These are phyloP conservation scores for Caenorhabditis macrosperma DNA, from an alignment of 2,888 invertebrate species.

Conservation along the genomic window DNA sequence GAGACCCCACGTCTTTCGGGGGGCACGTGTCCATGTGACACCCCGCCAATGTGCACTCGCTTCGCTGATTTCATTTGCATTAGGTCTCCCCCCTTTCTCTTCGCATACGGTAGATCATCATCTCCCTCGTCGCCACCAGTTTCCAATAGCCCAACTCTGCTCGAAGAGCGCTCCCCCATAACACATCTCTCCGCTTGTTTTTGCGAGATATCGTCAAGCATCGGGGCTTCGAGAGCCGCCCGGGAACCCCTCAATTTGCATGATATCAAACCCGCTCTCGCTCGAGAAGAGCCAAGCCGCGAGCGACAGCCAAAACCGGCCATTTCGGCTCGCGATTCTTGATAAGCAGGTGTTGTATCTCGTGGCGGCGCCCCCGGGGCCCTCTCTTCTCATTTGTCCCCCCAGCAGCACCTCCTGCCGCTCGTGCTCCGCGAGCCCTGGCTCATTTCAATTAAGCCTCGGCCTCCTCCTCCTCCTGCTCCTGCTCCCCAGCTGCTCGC, in stretches of 20 bases:
- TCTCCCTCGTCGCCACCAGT: not conserved
- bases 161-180: not conserved
- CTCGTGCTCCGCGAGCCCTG: too few species aligned
- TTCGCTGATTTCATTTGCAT: conserved; percentile 52
- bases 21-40: too few species aligned
- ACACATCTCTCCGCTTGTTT: not conserved
- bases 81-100: conserved; percentile 2
- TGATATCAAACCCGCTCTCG: not conserved
- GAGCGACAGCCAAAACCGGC: conserved; percentile 6
- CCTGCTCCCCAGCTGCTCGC: not conserved
- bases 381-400: conserved; percentile 19
- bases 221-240: conserved; percentile 5
- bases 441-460: conserved; percentile 50
- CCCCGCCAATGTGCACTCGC: conserved; percentile 53
- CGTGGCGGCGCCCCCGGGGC: conserved; percentile 14
- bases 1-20: too few species aligned
- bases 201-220: conserved; percentile 14
- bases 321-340: too few species aligned
- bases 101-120: conserved; percentile 42
- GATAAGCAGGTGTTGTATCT: conserved; percentile 41
- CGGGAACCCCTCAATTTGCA: conserved; percentile 23
- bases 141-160: not conserved
- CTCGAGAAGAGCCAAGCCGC: too few species aligned
- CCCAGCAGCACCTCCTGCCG: too few species aligned
- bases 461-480: not conserved